Conservation (phyloP, 2,888 invertebrate species). For the Tridacna gigas region DNA sequence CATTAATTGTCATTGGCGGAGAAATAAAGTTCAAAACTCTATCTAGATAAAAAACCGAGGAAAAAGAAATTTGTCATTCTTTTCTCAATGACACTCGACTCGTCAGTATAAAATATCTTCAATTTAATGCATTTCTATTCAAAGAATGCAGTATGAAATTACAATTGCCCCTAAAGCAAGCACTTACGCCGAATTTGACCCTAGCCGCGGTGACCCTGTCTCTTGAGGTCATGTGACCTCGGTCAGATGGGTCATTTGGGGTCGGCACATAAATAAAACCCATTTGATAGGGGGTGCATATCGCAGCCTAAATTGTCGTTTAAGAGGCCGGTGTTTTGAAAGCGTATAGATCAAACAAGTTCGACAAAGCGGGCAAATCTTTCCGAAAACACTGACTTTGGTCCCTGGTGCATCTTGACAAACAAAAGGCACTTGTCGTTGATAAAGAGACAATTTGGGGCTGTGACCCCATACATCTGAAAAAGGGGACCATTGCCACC, state of each 20-base stretch:
- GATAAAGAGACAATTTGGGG: not conserved
- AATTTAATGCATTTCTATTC: constrained; percentile 49
- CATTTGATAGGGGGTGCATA: constrained; percentile 20
- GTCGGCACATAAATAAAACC: constrained; percentile 49
- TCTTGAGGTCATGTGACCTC: constrained; percentile 41
- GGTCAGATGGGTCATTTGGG: constrained; percentile 46
- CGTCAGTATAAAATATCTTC: constrained; percentile 27
- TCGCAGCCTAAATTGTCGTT: constrained; percentile 20
- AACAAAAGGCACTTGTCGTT: constrained; percentile 33
- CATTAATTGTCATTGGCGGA: not conserved
- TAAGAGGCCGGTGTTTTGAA: constrained; percentile 25
- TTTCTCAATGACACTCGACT: constrained; percentile 26
- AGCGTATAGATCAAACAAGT: constrained; percentile 32
- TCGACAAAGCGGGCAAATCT: constrained; percentile 18
- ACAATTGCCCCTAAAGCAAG: constrained; percentile 45
- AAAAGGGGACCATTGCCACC: too few species aligned
- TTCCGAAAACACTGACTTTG: constrained; percentile 32
- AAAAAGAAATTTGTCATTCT: constrained; percentile 32
- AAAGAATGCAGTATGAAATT: constrained; percentile 51
- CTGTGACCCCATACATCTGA: too few species aligned
- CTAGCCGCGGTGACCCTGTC: constrained; percentile 50
- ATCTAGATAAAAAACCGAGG: constrained; percentile 26
- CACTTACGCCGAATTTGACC: constrained; percentile 37
- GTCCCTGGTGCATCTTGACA: constrained; percentile 19
- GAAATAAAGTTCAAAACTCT: constrained; percentile 10